A percentile compares a stretch with the other conserved stretches of the same genome.
These are phyloP conservation scores for Acromyrmex charruanus DNA, from an alignment of 1,140 invertebrate genomes.

Conservation along the genomic window DNA sequence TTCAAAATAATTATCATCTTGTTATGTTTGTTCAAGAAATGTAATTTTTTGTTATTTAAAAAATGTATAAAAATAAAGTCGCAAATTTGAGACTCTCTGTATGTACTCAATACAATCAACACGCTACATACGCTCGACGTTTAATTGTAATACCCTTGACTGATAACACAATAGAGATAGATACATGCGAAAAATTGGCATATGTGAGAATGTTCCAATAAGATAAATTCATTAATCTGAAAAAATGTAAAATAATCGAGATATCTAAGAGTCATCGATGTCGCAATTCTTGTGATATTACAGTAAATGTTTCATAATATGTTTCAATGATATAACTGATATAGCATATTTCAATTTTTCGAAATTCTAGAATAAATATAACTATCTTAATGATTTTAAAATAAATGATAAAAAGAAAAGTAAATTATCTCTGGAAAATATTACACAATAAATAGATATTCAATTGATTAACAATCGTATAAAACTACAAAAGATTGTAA, in stretches of 20 bases:
- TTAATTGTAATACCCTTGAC: slow-evolving; percentile 20
- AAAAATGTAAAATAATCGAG: slow-evolving; percentile 4
- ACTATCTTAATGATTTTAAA: background rate
- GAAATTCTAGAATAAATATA: background rate
- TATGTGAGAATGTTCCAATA: background rate
- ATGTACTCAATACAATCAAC: background rate
- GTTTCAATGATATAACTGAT: slow-evolving; percentile 4
- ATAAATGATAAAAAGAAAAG: background rate
- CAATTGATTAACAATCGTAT: background rate
- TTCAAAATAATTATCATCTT: background rate
- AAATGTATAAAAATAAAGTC: background rate
- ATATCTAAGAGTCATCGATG: slow-evolving; percentile 2
- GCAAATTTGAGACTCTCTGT: background rate
- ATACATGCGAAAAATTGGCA: background rate
- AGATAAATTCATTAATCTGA: slow-evolving; percentile 21
- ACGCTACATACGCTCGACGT: too few species aligned
- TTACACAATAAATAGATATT: background rate
- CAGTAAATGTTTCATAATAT: slow-evolving; percentile 7
- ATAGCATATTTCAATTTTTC: background rate
- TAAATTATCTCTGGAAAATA: background rate
- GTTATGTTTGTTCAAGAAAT: background rate
- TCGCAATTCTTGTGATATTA: slow-evolving; percentile 10
- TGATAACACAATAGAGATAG: slow-evolving; percentile 21
- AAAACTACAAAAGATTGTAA: slow-evolving; percentile 10
- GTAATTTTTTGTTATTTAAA: background rate